Base-by-base conservation (phyloP, 2,113 vertebrate species). In the Oxyruncus cristatus region DNA sequence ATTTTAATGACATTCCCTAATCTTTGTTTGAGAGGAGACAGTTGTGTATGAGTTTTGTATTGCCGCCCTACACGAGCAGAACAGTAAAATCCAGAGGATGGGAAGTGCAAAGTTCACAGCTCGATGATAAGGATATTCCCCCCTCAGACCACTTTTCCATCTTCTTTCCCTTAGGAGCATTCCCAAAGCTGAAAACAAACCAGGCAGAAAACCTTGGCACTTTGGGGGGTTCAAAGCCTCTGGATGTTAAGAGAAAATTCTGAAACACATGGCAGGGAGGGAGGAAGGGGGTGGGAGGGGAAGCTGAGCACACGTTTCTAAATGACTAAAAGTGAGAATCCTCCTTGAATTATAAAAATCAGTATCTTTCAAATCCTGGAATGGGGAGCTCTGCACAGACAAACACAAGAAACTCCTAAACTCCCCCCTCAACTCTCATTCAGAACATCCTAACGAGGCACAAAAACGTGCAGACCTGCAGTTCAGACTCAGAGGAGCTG, bases 81-180 rank as follows among this genome's bases (percentile, higher is more conserved):
- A 52, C 44, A 91, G 86, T 61, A 46, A 91, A 94, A 88, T 37
- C 27, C 74, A 53, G 89, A 86, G 89, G 78, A 89, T 86, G 92
- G 95, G 92, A 92, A 94, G 84, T 89, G 89, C 95, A 91, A 91
- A 95, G 95, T 97, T 96, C 95, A 95, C 85, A 75, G 93, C 75
- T 80, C 3, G 3, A 70, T 62, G 89, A 79, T 84, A 75, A 95
- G 96, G 92, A 83, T 88, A 85, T 95, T 95, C 49, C n/a, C 53
- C 32, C 62, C 70, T 37, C 7, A 0, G 4, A 79, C 71, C 62
- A 47, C 83, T 96, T 95, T 85, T 86, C 61, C 68, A 47, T 74
- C 87, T 55, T 79, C 73, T 93, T 89, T 71, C 61, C 59, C 37
- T 75, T 50, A 12, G 55, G 47, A 63, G 75, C 55, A 22, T 72